These are phyloP conservation scores for Drosophila novamexicana DNA, from an alignment of 1,140 invertebrate genomes.

Conservation along the genomic window DNA sequence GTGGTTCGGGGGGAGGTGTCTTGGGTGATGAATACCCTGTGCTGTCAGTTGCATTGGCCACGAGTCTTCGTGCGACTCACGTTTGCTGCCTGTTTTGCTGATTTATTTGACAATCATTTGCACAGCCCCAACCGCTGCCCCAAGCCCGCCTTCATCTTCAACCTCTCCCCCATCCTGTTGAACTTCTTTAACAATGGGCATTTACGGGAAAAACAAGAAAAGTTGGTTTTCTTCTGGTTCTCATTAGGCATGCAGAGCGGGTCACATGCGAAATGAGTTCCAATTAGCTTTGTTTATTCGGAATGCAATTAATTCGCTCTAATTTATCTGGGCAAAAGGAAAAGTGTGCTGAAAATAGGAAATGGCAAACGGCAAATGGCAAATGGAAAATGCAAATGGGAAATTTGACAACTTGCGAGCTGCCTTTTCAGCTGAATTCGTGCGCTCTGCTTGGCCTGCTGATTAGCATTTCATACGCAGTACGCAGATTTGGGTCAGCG, in stretches of 20 bases:
- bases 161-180: constrained; percentile 3
- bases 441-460: constrained; percentile 29
- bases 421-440: constrained; percentile 28
- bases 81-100: constrained; percentile 51
- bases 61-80: constrained; percentile 13
- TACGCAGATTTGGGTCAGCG: constrained; percentile 59
- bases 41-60: constrained; percentile 47
- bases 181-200: constrained; percentile 58
- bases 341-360: constrained; percentile 9
- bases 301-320: constrained; percentile 82
- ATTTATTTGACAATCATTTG: constrained; percentile 83
- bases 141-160: background rate
- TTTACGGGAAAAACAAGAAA: constrained; percentile 73
- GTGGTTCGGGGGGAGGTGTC: background rate
- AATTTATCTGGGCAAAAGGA: constrained; percentile 74
- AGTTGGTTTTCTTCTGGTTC: constrained; percentile 49
- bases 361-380: constrained; percentile 12
- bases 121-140: constrained; percentile 13
- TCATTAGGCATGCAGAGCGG: constrained; percentile 75
- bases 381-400: constrained; percentile 56
- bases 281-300: constrained; percentile 80
- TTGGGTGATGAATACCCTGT: constrained; percentile 35
- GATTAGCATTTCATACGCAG: constrained; percentile 64
- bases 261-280: constrained; percentile 80
- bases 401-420: constrained; percentile 42